Conservation (phyloP, 2,797 vertebrate genomes). For the Parotocinclus haroldoi region DNA sequence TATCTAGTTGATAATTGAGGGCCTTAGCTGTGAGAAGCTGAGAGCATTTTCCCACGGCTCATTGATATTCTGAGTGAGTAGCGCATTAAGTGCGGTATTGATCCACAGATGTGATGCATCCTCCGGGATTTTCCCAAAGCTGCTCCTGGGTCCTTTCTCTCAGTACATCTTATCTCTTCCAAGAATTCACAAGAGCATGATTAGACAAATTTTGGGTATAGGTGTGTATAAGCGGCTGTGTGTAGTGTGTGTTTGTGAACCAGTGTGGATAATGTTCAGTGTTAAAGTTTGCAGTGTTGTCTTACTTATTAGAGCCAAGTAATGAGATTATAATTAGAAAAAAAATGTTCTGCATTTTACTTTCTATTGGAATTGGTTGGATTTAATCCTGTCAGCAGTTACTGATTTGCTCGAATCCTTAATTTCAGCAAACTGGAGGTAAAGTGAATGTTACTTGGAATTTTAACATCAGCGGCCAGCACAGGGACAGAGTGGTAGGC, state of each 20-base stretch:
- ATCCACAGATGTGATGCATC: slow-evolving; percentile 60
- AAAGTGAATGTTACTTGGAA: too few species aligned
- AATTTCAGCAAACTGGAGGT: too few species aligned
- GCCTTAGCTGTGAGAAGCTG: slow-evolving; percentile 54
- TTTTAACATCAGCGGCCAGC: too few species aligned
- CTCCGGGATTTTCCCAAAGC: slow-evolving; percentile 48
- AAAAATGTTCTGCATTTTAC: too few species aligned
- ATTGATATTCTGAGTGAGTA: slow-evolving; percentile 60
- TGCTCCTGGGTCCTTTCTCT: slow-evolving; percentile 50
- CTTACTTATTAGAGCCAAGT: neutral
- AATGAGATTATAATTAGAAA: too few species aligned
- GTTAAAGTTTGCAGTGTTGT: neutral
- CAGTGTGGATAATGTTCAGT: neutral
- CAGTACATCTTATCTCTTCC: slow-evolving; percentile 47
- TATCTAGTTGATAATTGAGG: slow-evolving; percentile 52
- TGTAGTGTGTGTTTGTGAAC: slow-evolving; percentile 16
- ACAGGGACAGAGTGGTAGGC: too few species aligned
- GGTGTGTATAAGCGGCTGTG: neutral
- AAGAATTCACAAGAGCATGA: slow-evolving; percentile 30
- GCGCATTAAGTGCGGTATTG: slow-evolving; percentile 58
- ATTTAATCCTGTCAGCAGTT: too few species aligned
- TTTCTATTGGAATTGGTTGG: too few species aligned
- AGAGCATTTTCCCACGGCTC: slow-evolving; percentile 64
- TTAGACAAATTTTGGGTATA: too few species aligned
- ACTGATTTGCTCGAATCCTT: too few species aligned